Evolutionary conservation across 2,113 vertebrate genomes (phyloP).

Genomic region (Narcine bancroftii): DNA sequence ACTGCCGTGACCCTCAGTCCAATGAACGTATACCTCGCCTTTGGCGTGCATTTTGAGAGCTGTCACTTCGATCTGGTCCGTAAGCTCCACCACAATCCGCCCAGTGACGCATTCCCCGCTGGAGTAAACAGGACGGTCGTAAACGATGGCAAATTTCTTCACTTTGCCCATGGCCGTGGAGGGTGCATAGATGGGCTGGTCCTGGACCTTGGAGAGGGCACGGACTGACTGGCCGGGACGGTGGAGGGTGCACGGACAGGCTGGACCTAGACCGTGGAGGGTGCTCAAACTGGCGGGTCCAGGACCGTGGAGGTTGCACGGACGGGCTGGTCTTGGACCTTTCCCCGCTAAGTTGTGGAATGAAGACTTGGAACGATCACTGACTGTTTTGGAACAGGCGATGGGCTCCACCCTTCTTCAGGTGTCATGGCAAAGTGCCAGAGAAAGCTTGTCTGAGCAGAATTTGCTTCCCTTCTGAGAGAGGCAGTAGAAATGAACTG

Average conservation of each 20-base stretch:
- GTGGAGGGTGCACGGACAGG: neutral
- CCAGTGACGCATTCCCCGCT: slow-evolving; percentile 33
- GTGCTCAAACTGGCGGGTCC: no score
- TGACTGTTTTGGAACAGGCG: neutral
- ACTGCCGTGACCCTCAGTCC: neutral
- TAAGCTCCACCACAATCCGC: slow-evolving; percentile 8
- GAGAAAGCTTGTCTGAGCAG: neutral
- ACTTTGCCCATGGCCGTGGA: slow-evolving; percentile 10
- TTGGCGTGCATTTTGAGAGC: slow-evolving; percentile 17
- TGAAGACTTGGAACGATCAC: neutral
- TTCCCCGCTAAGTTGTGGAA: no score
- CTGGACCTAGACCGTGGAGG: no score
- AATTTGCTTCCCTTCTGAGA: neutral
- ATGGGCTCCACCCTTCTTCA: neutral
- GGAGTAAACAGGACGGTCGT: neutral
- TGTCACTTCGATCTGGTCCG: neutral
- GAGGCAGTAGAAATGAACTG: no score
- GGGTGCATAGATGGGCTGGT: no score
- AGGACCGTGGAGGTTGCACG: no score
- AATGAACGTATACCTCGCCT: neutral
- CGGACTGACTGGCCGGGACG: no score
- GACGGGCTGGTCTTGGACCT: no score
- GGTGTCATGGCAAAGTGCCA: neutral
- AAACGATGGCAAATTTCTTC: neutral
- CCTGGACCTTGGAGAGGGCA: no score